These are phyloP conservation scores for Gerosis bhagava DNA, from an alignment of 2,888 invertebrate species.

Conservation along the genomic window DNA sequence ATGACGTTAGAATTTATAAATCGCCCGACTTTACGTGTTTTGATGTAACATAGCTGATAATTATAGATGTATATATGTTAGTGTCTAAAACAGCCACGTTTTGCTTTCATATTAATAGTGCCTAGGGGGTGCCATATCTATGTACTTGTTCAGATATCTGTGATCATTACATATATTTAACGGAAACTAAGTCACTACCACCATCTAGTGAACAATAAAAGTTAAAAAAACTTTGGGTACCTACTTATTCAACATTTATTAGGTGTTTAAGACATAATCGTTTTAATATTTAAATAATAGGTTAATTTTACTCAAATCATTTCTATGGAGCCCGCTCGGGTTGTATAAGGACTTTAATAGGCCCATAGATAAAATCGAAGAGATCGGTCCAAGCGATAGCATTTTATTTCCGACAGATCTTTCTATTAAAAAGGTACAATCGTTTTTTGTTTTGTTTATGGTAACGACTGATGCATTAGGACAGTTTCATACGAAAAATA, in stretches of 20 bases:
- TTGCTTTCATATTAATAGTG: too few relatives aligned
- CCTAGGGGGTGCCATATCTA: too few relatives aligned
- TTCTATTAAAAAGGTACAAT: not conserved
- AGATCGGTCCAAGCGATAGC: slow-evolving; percentile 20
- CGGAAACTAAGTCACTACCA: too few relatives aligned
- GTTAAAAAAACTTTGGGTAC: too few relatives aligned
- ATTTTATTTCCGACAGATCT: slow-evolving; percentile 2
- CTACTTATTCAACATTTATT: slow-evolving; percentile 1
- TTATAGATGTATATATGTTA: too few relatives aligned
- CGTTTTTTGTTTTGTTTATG: slow-evolving; percentile 4
- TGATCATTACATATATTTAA: too few relatives aligned
- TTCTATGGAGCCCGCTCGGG: not conserved
- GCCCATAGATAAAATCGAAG: slow-evolving; percentile 14
- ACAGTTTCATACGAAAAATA: not conserved
- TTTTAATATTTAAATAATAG: slow-evolving; percentile 1
- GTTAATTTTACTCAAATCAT: not conserved
- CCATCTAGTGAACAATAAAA: too few relatives aligned
- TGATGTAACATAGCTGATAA: too few relatives aligned
- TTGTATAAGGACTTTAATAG: slow-evolving; percentile 9
- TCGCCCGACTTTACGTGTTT: too few relatives aligned
- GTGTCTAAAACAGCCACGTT: too few relatives aligned
- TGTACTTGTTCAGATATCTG: too few relatives aligned
- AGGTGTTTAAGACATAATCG: slow-evolving; percentile 8
- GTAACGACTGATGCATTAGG: not conserved
- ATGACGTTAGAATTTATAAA: too few relatives aligned